Base-by-base conservation (phyloP, 2,888 invertebrate genomes). In the Cosmorhoe ocellata region DNA sequence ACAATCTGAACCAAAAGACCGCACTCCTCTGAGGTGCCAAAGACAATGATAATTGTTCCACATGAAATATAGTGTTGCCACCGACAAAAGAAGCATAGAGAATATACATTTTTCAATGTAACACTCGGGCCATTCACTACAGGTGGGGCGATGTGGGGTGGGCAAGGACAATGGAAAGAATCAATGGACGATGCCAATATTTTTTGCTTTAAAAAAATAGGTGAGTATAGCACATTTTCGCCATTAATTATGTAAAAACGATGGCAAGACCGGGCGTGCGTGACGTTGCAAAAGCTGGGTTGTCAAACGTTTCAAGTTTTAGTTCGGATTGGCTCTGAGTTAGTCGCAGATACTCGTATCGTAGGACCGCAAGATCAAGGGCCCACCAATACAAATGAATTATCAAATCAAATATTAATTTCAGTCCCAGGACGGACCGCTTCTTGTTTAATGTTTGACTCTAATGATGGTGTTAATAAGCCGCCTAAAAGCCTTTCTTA, bases 21-120 rank as follows among this genome's bases (percentile, higher is more conserved):
- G 36, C 58, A 50, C 54, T 56, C 47, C 69, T 71, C 74, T 71
- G 58, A 85, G 86, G 87, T 87, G 89, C 76, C 83, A 89, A 89
- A 90, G 85, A 90, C 90, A 89, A 90, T 88, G 89, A 83, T 89
- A 88, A 89, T 89, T 89, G 90, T 89, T 83, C 86, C 82, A 81
- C 77, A 76, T 88, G 87, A 89, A 84, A 86, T 89, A 89, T 90
- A 85, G 88, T 80, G 81, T 81, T 84, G 86, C 86, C 84, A 84
- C 86, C 81, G 89, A 86, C 86, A 89, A 89, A 88, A 84, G 81
- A 65, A 71, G 69, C 71, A 71, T 71, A 68, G 67, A 69, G 52
- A 56, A 85, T 78, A 77, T 76, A 75, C 72, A 84, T 86, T 85
- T 88, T 84, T 87, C 84, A 81, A 85, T 87, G 83, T 86, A 78